Evolutionary conservation across 2,113 vertebrate genomes (phyloP).

Genomic region (Sus scrofa): DNA sequence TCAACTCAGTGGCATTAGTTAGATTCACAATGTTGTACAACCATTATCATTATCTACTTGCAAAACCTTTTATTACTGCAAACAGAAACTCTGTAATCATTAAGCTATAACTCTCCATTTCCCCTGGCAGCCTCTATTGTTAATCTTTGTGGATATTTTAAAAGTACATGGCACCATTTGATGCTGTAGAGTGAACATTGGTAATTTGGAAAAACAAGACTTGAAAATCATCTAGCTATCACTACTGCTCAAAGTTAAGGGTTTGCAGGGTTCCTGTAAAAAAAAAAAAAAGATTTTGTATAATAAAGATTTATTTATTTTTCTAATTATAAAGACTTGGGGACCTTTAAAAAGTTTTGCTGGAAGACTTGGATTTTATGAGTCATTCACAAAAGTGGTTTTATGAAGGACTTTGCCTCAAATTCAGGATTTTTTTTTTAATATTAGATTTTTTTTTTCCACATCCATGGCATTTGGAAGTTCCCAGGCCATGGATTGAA

Average conservation of each 20-base stretch:
- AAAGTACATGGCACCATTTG: not conserved
- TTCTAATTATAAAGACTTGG: constrained; percentile 21
- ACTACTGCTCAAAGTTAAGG: not conserved
- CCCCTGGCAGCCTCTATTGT: not conserved
- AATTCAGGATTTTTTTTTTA: too few species aligned
- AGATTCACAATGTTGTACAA: not conserved
- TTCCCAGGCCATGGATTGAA: too few species aligned
- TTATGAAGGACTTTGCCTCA: not conserved
- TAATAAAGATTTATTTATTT: constrained; percentile 33
- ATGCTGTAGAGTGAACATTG: constrained; percentile 26
- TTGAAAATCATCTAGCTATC: constrained; percentile 40
- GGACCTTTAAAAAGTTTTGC: constrained; percentile 43
- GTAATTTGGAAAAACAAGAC: constrained; percentile 42
- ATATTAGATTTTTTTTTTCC: too few species aligned
- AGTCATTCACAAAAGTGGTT: constrained; percentile 4
- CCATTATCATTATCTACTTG: constrained; percentile 7
- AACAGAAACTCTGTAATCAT: not conserved
- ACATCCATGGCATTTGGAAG: too few species aligned
- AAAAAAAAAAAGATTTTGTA: constrained; percentile 54
- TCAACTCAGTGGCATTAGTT: not conserved
- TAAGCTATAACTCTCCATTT: not conserved
- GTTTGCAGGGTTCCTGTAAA: constrained; percentile 8
- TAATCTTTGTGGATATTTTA: not conserved
- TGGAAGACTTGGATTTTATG: constrained; percentile 23
- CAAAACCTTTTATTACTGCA: not conserved